phyloP scores from a whole-genome alignment of 2,113 vertebrate species.

The Pangasianodon hypophthalmus region DNA sequence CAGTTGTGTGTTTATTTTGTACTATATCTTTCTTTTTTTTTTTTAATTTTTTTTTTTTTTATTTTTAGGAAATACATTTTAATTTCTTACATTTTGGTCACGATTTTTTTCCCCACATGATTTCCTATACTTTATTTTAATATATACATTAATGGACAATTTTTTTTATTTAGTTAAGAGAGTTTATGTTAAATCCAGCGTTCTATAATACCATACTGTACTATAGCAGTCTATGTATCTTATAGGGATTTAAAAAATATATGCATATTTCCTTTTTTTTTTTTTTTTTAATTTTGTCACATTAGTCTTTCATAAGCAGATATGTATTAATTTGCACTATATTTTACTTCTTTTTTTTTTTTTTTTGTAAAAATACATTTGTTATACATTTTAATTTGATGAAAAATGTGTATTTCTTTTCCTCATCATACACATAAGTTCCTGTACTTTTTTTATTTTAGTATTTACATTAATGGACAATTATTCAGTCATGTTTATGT shows the following conservation, averaged over 20 bases:
- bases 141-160: no score
- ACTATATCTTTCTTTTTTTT: neutral
- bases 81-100: neutral
- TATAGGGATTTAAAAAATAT: neutral
- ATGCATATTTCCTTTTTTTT: neutral
- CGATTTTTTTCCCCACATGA: no score
- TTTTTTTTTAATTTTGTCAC: slow-evolving; percentile 3
- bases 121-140: neutral
- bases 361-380: neutral
- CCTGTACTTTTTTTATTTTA: neutral
- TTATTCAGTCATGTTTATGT: neutral
- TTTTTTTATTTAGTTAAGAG: neutral
- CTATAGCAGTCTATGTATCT: slow-evolving; percentile 19
- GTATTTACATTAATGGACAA: neutral
- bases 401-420: neutral
- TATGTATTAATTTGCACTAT: slow-evolving; percentile 34
- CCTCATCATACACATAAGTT: neutral
- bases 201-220: neutral
- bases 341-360: neutral
- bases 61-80: neutral
- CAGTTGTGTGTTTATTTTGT: slow-evolving; percentile 26
- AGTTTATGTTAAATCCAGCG: neutral
- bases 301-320: neutral
- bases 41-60: neutral
- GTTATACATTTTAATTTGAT: neutral